A percentile compares a stretch with the other conserved stretches of the same genome.
Evolutionary conservation across 2,113 vertebrate genomes (phyloP).

Genomic region (Elaphurus davidianus): DNA sequence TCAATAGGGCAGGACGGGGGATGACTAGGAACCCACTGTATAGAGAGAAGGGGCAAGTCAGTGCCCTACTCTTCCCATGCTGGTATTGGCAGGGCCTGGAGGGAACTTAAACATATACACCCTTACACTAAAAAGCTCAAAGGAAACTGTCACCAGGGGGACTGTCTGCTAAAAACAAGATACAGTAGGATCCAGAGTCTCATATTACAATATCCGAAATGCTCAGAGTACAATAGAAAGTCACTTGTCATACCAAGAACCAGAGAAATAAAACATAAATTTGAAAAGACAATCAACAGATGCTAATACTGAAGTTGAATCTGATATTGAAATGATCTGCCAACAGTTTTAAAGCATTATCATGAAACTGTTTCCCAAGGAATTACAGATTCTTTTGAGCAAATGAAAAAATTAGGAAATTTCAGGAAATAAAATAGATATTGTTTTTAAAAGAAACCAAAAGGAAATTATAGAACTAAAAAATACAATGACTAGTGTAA

Average conservation of each 20-base stretch:
- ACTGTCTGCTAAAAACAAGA: background rate
- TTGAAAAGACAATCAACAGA: background rate
- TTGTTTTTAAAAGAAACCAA: background rate
- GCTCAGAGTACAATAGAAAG: background rate
- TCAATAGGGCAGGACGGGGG: background rate
- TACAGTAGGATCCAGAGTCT: background rate
- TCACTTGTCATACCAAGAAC: background rate
- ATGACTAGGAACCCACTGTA: background rate
- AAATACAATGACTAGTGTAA: background rate
- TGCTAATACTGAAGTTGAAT: background rate
- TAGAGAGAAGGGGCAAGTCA: background rate
- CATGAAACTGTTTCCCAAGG: background rate
- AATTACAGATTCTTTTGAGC: background rate
- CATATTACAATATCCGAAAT: background rate
- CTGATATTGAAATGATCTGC: background rate
- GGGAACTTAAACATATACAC: background rate
- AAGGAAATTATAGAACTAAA: background rate
- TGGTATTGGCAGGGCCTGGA: background rate
- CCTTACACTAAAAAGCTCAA: background rate
- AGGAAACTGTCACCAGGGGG: background rate
- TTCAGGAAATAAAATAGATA: background rate
- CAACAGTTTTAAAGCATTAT: background rate
- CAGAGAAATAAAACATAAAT: background rate
- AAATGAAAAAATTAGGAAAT: slow-evolving; percentile 22
- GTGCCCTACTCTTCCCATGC: background rate